Evolutionary conservation across 2,113 vertebrate species (phyloP), one percentile per base, ranked within the genome.

Genomic region (Sterna hirundo): DNA sequence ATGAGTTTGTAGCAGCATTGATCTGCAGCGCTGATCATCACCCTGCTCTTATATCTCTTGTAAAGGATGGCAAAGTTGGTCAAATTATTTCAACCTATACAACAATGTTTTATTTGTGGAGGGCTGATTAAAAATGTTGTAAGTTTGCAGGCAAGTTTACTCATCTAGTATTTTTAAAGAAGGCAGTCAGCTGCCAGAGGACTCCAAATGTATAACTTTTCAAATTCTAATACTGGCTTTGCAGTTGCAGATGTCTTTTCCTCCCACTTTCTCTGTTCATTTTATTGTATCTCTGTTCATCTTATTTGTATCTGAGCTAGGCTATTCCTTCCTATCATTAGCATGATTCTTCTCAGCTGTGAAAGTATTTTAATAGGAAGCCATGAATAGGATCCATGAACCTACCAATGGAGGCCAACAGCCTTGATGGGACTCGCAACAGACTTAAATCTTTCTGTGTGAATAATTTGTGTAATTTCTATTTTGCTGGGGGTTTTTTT

Each of bases 21-120:
- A 75, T 40, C 42, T 57, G 16, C 1, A 6, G 25, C 34, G 55
- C 23, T 23, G n/a, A 70, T 54, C n/a, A 46, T 58, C 1, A 0
- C 42, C 40, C 29, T 52, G 20, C 26, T 86, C 11, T n/a, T 49
- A 3, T 13, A 9, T 55, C 32, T 84, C 46, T 78, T 85, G 36
- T 38, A 64, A 79, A 86, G 26, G 32, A 61, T 20, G 21, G 64
- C 27, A 81, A 72, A 84, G 20, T 74, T 44, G 40, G 58, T 84
- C 25, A 68, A 25, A 79, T 57, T 52, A 71, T 81, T 82, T 92
- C 11, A 61, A 46, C 12, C 9, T 42, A 23, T 2, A 51, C 70
- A 58, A 55, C 18, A 55, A 6, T 16, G 13, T 70, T 81, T 75
- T 61, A 38, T 74, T 74, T 68, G n/a, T 32, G 40, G 16, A 86